These are phyloP conservation scores for Myotis brandtii DNA, from an alignment of 2,113 vertebrate genomes.

Conservation along the genomic window DNA sequence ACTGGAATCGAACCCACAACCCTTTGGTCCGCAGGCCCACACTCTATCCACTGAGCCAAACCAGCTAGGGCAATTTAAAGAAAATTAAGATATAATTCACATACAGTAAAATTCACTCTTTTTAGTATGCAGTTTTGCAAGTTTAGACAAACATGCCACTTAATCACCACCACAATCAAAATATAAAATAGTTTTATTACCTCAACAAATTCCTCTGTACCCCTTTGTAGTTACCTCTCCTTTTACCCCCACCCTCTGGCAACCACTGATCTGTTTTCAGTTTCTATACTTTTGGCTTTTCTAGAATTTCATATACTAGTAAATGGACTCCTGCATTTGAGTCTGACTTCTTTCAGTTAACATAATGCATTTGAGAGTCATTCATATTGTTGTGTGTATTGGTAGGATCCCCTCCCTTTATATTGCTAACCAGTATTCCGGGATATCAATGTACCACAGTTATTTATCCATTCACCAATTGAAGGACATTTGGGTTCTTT, in stretches of 20 bases:
- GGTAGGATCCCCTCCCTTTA: neutral
- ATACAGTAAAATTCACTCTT: constrained; percentile 17
- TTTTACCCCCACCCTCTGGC: neutral
- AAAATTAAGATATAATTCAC: constrained; percentile 38
- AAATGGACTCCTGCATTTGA: constrained; percentile 29
- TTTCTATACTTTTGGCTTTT: constrained; percentile 31
- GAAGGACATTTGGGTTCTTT: constrained; percentile 25
- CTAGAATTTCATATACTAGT: neutral
- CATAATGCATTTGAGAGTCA: neutral
- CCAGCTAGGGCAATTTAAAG: neutral
- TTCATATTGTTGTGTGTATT: neutral
- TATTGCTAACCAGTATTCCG: constrained; percentile 26
- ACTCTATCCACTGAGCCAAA: too few relatives aligned
- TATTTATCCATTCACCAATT: constrained; percentile 8
- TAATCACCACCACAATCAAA: constrained; percentile 33
- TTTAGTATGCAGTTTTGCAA: constrained; percentile 7
- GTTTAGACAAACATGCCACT: neutral
- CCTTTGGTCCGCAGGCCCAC: too few relatives aligned
- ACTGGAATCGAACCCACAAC: too few relatives aligned
- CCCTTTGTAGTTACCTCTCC: neutral
- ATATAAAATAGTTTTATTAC: neutral
- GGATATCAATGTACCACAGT: neutral
- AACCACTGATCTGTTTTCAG: neutral
- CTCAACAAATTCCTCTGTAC: neutral
- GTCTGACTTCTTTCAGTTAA: constrained; percentile 26